Evolutionary conservation across 2,888 invertebrate genomes (phyloP), one percentile per base, ranked within the genome.

Genomic region (Oscheius sp.): DNA sequence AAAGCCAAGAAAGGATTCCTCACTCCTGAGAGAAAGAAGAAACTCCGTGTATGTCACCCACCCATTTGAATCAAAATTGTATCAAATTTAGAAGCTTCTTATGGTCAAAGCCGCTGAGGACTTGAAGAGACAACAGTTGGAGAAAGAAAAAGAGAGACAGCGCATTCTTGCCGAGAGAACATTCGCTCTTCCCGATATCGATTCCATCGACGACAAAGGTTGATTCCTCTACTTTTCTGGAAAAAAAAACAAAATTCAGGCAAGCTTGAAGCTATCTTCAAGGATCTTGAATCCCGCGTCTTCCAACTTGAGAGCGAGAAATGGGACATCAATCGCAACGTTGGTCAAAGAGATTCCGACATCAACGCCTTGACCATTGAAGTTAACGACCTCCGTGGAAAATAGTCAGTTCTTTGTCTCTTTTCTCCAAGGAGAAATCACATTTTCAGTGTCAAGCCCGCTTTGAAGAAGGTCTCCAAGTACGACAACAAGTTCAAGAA

Each of bases 41-140:
- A 96, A 90, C 94, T 97, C 88, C 93, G 96, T 92, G 96, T 96
- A 88, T 91, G 78, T 61, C 17, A 15, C 5, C 46, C 20, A 45
- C 5, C 6, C 12, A 37, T 37, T 12, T 46, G 31, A 8, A 57
- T 29, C 10, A 57, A 31, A 6, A n/a, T n/a, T n/a, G n/a, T n/a
- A n/a, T n/a, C n/a, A n/a, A n/a, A 81, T 83, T 55, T 88, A 96
- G 96, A 92, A 96, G 91, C 91, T 98, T 91, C 91, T 98, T 90
- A 96, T 97, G 92, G 95, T 96, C 91, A 98, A 97, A 91, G 98
- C 97, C 89, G 97, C 97, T 85, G 97, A 98, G 89, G 97, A 98
- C 90, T 90, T 98, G 90, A 96, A 96, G 91, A 96, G 96, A 89
- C 96, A 98, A 90, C 96, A 97, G 90, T 94, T 96, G 90, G 92